Evolutionary conservation across 2,888 invertebrate genomes (phyloP).

Genomic region (Cephus runcator): DNA sequence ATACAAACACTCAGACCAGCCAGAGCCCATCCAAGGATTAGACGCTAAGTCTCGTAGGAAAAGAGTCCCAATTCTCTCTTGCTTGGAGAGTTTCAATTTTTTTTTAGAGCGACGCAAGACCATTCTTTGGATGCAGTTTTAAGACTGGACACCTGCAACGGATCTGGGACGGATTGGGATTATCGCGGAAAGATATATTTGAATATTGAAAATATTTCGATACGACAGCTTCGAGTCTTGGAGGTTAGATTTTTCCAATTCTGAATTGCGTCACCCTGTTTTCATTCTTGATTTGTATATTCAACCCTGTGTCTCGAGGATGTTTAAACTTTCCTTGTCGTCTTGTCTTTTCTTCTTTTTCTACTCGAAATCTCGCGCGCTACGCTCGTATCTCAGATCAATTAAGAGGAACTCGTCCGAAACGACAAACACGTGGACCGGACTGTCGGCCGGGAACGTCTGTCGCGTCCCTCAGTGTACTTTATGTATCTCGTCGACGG

Average conservation of each 20-base stretch:
- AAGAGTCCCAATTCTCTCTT: background rate
- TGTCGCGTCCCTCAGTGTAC: conserved; percentile 29
- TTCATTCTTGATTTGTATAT: background rate
- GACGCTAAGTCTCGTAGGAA: background rate
- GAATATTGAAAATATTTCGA: too few relatives aligned
- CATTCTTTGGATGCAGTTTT: background rate
- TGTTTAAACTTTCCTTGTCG: background rate
- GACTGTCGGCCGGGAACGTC: conserved; percentile 2
- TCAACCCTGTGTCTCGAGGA: background rate
- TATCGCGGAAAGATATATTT: too few relatives aligned
- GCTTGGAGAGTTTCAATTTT: background rate
- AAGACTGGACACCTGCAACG: background rate
- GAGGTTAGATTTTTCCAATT: background rate
- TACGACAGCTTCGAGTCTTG: background rate
- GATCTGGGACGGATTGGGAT: background rate
- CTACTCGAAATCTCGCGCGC: conserved; percentile 20
- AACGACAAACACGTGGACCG: conserved; percentile 64
- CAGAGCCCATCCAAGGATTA: background rate
- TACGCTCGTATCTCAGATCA: conserved; percentile 64
- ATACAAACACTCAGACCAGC: conserved; percentile 26
- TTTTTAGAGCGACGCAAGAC: background rate
- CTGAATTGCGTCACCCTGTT: background rate
- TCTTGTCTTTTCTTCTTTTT: background rate
- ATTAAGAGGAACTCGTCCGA: conserved; percentile 63
- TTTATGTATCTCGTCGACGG: conserved; percentile 25